phyloP scores from a whole-genome alignment of 2,888 invertebrate genomes.

The Oxystoma pomonae region DNA sequence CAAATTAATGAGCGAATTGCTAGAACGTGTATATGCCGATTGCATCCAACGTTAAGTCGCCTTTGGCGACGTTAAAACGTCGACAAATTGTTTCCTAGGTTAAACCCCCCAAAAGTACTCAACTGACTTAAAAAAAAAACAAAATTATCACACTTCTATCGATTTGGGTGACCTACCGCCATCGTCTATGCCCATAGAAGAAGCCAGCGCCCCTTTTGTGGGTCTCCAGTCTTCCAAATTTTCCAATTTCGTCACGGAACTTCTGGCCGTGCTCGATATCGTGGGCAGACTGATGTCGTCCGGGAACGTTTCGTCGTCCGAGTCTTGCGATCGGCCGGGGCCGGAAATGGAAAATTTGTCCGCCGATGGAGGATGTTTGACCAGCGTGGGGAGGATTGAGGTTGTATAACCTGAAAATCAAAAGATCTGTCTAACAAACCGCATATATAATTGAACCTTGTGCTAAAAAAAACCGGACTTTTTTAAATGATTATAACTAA shows the following conservation, averaged over 20 bases:
- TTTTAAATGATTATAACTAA: too few species aligned
- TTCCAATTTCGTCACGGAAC: neutral
- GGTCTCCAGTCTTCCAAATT: conserved; percentile 24
- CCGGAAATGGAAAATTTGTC: neutral
- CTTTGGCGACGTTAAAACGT: too few species aligned
- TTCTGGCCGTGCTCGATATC: neutral
- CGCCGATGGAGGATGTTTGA: neutral
- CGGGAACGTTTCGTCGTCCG: neutral
- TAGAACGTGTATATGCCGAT: too few species aligned
- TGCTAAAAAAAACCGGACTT: too few species aligned
- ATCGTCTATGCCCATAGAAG: neutral
- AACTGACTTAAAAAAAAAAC: neutral
- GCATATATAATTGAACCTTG: too few species aligned
- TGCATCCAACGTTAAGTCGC: too few species aligned
- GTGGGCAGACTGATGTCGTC: neutral
- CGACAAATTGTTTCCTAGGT: too few species aligned
- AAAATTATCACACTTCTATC: conserved; percentile 13
- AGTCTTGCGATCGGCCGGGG: neutral
- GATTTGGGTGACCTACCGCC: conserved; percentile 20
- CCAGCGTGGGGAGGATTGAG: neutral
- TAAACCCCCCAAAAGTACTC: neutral
- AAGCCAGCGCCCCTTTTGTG: conserved; percentile 17
- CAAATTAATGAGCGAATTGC: too few species aligned
- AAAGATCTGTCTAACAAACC: too few species aligned
- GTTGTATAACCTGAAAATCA: neutral